Conservation (phyloP, 2,113 vertebrate species). For the Zonotrichia leucophrys region DNA sequence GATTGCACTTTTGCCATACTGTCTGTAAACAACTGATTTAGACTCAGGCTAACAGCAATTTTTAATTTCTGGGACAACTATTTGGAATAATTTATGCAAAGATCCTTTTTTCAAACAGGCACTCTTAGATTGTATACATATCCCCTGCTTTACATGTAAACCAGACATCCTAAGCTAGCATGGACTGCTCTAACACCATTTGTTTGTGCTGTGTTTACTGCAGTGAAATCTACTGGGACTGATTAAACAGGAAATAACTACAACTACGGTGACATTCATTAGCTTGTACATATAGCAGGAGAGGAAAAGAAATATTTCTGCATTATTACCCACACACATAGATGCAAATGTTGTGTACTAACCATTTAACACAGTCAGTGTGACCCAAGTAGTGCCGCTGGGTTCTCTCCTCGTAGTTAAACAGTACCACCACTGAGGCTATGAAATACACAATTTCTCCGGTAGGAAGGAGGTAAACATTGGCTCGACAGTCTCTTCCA, state of each 20-base stretch:
- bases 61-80: background rate
- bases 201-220: background rate
- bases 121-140: background rate
- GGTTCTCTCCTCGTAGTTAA: conserved; percentile 93
- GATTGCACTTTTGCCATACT: background rate
- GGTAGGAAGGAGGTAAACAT: conserved; percentile 93
- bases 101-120: background rate
- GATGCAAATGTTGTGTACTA: conserved; percentile 53
- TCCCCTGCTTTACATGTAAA: background rate
- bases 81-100: background rate
- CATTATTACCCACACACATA: background rate
- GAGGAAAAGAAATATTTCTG: background rate
- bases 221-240: background rate
- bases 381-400: conserved; percentile 96
- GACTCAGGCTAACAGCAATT: background rate
- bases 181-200: background rate
- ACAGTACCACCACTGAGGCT: conserved; percentile 92
- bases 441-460: conserved; percentile 97
- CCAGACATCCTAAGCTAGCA: background rate
- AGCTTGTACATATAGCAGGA: background rate
- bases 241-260: background rate
- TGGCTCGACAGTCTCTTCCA: conserved; percentile 93
- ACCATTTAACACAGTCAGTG: conserved; percentile 98
- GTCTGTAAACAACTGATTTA: background rate
- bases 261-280: background rate